These are phyloP conservation scores for Eupithecia exiguata DNA, from an alignment of 2,888 invertebrate genomes.

Conservation along the genomic window DNA sequence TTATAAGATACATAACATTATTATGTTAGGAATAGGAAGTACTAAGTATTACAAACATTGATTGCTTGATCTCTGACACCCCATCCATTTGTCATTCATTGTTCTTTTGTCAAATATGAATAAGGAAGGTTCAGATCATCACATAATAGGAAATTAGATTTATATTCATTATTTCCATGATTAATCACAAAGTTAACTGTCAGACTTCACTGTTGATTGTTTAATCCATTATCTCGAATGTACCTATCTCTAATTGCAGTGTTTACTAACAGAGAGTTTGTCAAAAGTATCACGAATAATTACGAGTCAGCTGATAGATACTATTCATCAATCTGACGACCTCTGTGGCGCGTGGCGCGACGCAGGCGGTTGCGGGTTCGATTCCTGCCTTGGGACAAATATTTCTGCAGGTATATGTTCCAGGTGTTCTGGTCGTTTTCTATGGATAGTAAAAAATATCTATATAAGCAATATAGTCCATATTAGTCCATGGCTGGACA, in stretches of 20 bases:
- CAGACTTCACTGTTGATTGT: conserved; percentile 19
- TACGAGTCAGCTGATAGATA: not conserved
- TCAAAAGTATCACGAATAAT: not conserved
- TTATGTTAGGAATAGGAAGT: not conserved
- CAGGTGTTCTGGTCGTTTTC: too few relatives aligned
- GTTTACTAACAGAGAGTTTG: not conserved
- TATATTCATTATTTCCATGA: conserved; percentile 10
- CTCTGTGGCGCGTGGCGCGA: too few relatives aligned
- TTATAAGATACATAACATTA: too few relatives aligned
- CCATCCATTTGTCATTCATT: conserved; percentile 6
- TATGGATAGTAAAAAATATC: too few relatives aligned
- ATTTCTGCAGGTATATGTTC: too few relatives aligned
- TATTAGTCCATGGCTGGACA: not conserved
- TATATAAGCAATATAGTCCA: too few relatives aligned
- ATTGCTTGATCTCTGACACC: not conserved
- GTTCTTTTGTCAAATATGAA: conserved; percentile 9
- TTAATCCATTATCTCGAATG: conserved; percentile 14
- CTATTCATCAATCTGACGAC: not conserved
- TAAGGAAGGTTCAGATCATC: conserved; percentile 2
- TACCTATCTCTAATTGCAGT: conserved; percentile 17
- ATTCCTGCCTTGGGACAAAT: too few relatives aligned
- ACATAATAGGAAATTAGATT: conserved; percentile 16
- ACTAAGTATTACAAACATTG: not conserved
- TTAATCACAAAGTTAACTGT: conserved; percentile 23
- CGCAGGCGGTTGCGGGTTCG: too few relatives aligned